A percentile compares a stretch with the other conserved stretches of the same genome.
These are phyloP conservation scores for Brachyalestes nurse DNA, from an alignment of 2,797 vertebrate genomes.

Conservation along the genomic window DNA sequence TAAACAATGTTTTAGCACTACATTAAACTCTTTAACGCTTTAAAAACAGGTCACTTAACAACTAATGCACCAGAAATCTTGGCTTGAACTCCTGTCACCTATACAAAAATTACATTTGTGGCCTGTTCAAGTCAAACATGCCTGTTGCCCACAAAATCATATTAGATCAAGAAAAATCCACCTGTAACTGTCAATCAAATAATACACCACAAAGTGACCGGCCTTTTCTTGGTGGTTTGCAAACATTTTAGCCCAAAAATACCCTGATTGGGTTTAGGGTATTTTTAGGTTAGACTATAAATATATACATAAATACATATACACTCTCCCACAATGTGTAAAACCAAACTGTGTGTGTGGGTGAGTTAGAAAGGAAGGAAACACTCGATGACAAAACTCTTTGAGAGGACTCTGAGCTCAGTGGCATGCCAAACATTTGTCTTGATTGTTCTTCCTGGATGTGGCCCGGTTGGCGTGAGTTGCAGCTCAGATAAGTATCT, in stretches of 20 bases:
- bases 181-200: neutral
- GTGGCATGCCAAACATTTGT: slow-evolving; percentile 74
- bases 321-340: neutral
- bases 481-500: slow-evolving; percentile 72
- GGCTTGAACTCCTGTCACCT: neutral
- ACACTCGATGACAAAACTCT: slow-evolving; percentile 59
- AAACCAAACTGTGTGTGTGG: neutral
- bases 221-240: too few relatives aligned
- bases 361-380: slow-evolving; percentile 64
- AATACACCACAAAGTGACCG: too few relatives aligned
- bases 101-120: neutral
- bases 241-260: too few relatives aligned
- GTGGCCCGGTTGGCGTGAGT: slow-evolving; percentile 64
- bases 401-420: slow-evolving; percentile 56
- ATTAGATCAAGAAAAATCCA: neutral
- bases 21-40: too few relatives aligned
- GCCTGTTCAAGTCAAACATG: neutral
- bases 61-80: neutral
- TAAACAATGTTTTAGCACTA: too few relatives aligned
- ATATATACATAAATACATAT: neutral
- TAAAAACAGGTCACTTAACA: neutral
- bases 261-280: too few relatives aligned
- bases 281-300: too few relatives aligned
- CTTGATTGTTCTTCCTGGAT: slow-evolving; percentile 77
- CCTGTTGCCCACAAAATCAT: neutral